Evolutionary conservation across 2,113 vertebrate genomes (phyloP).

Genomic region (Mellivora capensis): DNA sequence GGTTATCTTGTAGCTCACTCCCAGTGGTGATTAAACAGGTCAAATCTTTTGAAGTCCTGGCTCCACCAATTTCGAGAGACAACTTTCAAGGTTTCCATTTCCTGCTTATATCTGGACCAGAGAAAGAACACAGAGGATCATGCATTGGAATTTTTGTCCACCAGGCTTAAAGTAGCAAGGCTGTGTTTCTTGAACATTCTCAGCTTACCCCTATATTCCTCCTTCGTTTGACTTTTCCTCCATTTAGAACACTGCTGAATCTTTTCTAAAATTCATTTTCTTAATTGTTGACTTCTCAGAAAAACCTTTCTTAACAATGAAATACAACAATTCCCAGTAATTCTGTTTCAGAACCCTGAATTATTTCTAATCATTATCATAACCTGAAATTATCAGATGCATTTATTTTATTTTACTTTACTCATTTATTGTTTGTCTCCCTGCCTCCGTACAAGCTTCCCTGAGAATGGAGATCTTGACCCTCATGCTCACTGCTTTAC

Average conservation of each 20-base stretch:
- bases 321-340: background rate
- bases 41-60: background rate
- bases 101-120: background rate
- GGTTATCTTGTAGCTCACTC: background rate
- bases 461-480: background rate
- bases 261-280: background rate
- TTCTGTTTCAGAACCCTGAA: background rate
- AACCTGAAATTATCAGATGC: background rate
- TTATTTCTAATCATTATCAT: background rate
- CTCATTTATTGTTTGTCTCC: background rate
- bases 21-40: background rate
- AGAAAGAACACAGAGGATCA: background rate
- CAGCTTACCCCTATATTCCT: background rate
- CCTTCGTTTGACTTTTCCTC: background rate
- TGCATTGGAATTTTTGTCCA: background rate
- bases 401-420: background rate
- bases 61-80: fast-evolving
- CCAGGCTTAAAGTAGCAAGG: background rate
- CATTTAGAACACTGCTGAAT: background rate
- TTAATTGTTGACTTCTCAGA: background rate
- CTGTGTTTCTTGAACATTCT: background rate
- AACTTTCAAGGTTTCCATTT: background rate
- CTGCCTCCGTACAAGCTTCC: fast-evolving
- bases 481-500: fast-evolving
- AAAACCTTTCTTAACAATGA: background rate